Conservation (phyloP, 2,888 invertebrate genomes). For the Drosophila kanekoi region DNA sequence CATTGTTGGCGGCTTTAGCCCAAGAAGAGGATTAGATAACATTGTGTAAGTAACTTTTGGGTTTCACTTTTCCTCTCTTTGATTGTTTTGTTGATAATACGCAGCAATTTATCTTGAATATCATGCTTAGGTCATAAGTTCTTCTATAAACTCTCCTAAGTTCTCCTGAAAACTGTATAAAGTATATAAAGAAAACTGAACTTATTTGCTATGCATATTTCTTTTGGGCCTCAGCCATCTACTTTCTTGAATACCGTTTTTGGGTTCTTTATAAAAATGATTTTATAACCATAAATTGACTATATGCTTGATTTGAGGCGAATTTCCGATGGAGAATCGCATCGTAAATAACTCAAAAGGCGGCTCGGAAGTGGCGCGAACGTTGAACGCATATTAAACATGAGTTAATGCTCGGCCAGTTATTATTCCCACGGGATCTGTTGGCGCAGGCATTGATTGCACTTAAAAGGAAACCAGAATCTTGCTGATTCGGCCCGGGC, state of each 20-base stretch:
- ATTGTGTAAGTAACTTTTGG: neutral
- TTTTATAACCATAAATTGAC: conserved; percentile 8
- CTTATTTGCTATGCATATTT: too few species aligned
- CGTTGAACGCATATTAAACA: conserved; percentile 66
- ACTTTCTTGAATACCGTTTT: too few species aligned
- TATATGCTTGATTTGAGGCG: conserved; percentile 12
- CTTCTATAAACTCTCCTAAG: too few species aligned
- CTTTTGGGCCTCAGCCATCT: too few species aligned
- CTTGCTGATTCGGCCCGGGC: conserved; percentile 41
- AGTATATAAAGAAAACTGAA: too few species aligned
- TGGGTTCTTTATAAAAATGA: too few species aligned
- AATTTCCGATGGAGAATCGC: conserved; percentile 21
- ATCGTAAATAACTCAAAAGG: conserved; percentile 44
- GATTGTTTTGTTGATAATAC: neutral
- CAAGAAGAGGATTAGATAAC: neutral
- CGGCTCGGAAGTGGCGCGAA: conserved; percentile 66
- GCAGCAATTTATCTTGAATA: too few species aligned
- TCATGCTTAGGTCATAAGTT: too few species aligned
- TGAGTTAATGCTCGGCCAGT: conserved; percentile 47
- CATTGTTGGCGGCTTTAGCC: neutral
- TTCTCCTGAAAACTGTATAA: too few species aligned
- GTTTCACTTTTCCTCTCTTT: neutral
- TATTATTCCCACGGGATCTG: conserved; percentile 72
- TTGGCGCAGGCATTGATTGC: conserved; percentile 14
- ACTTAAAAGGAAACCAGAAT: conserved; percentile 39